Evolutionary conservation across 2,797 vertebrate genomes (phyloP).

Genomic region (Philypnodon macrostomus): DNA sequence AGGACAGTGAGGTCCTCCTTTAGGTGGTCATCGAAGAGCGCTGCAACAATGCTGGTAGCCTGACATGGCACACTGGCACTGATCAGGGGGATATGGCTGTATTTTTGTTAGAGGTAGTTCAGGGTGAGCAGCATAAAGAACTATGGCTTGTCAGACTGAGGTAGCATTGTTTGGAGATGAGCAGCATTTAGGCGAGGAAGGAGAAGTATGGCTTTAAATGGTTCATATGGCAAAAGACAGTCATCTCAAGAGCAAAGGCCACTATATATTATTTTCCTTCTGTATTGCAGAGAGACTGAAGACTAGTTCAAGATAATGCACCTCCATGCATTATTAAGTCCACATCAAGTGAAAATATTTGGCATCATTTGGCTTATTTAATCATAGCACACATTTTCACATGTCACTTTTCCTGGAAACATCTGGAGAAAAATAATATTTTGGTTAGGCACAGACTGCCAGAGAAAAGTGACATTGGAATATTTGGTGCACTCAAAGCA

Average conservation of each 20-base stretch:
- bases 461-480: slow-evolving; percentile 36
- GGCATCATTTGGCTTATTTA: slow-evolving; percentile 33
- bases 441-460: slow-evolving; percentile 68
- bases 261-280: slow-evolving; percentile 45
- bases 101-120: slow-evolving; percentile 66
- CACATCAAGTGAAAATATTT: slow-evolving; percentile 33
- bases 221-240: slow-evolving; percentile 56
- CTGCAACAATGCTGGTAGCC: slow-evolving; percentile 28
- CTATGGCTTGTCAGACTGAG: slow-evolving; percentile 66
- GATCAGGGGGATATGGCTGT: slow-evolving; percentile 26
- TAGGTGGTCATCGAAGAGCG: slow-evolving; percentile 53
- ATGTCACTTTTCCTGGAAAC: slow-evolving; percentile 39
- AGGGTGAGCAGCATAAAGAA: slow-evolving; percentile 53
- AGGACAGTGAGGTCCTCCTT: slow-evolving; percentile 35
- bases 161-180: slow-evolving; percentile 76
- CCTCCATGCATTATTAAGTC: slow-evolving; percentile 16
- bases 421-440: slow-evolving; percentile 51
- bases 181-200: slow-evolving; percentile 47
- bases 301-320: slow-evolving; percentile 48
- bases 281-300: slow-evolving; percentile 57
- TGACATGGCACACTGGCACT: slow-evolving; percentile 54
- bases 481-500: slow-evolving; percentile 18
- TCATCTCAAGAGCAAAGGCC: slow-evolving; percentile 64
- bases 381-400: slow-evolving; percentile 22
- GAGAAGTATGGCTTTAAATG: slow-evolving; percentile 44